These are phyloP conservation scores for Papio anubis DNA, from an alignment of 2,113 vertebrate species.

Conservation along the genomic window DNA sequence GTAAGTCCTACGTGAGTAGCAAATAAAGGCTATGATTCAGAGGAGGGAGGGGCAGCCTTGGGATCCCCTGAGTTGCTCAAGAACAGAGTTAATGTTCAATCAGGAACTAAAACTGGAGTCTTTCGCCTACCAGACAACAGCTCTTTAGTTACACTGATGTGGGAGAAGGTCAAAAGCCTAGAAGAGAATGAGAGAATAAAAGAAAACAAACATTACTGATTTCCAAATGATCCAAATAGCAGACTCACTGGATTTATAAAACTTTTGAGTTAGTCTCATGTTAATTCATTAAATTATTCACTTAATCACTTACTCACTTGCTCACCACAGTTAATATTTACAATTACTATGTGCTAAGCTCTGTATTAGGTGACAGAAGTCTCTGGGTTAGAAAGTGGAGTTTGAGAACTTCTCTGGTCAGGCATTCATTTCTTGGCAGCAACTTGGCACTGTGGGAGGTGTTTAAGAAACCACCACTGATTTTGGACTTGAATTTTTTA, in stretches of 20 bases:
- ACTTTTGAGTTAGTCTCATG: background rate
- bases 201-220: background rate
- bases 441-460: background rate
- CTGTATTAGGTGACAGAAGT: background rate
- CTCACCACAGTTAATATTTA: background rate
- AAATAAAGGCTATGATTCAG: background rate
- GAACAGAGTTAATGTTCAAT: background rate
- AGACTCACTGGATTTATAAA: background rate
- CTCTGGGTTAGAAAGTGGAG: constrained; percentile 9
- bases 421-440: background rate
- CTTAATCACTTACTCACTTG: background rate
- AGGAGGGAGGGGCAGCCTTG: background rate
- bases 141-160: background rate
- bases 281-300: constrained; percentile 13
- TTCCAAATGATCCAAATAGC: background rate
- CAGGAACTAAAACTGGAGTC: background rate
- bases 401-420: background rate
- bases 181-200: background rate
- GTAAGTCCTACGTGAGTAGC: background rate
- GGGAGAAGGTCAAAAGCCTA: background rate
- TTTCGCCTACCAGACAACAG: background rate
- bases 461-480: background rate
- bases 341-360: background rate
- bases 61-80: background rate
- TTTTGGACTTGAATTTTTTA: background rate